Evolutionary conservation across 2,113 vertebrate genomes (phyloP).

Genomic region (Coptodon rendalli): DNA sequence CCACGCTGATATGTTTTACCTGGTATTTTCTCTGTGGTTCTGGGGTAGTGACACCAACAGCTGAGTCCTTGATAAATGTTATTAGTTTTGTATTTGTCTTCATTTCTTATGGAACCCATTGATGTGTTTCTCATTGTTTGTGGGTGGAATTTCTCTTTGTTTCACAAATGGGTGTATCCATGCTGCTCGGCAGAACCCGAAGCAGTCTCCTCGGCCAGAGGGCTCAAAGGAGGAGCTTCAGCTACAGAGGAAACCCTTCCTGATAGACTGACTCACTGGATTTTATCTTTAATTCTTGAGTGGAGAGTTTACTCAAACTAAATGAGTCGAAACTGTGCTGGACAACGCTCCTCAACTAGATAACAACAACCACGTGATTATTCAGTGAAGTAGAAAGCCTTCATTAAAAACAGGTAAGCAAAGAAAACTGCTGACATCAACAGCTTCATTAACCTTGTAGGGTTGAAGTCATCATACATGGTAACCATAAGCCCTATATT

Average conservation of each 20-base stretch:
- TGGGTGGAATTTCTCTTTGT: not conserved
- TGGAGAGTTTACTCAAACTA: not conserved
- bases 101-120: not conserved
- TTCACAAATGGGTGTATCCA: not conserved
- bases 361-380: not conserved
- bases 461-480: not conserved
- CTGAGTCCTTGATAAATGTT: not conserved
- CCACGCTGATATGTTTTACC: not conserved
- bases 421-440: not conserved
- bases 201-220: not conserved
- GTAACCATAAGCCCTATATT: not conserved
- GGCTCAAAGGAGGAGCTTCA: not conserved
- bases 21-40: not conserved
- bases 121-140: not conserved
- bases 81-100: not conserved
- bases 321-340: not conserved
- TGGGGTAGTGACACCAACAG: not conserved
- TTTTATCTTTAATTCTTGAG: not conserved
- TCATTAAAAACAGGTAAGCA: conserved; percentile 17
- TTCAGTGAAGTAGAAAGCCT: not conserved
- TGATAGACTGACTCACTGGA: not conserved
- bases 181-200: not conserved
- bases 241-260: not conserved
- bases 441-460: not conserved
- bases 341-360: not conserved